These are phyloP conservation scores for Bombus vancouverensis DNA, from an alignment of 1,140 invertebrate genomes.

Conservation along the genomic window DNA sequence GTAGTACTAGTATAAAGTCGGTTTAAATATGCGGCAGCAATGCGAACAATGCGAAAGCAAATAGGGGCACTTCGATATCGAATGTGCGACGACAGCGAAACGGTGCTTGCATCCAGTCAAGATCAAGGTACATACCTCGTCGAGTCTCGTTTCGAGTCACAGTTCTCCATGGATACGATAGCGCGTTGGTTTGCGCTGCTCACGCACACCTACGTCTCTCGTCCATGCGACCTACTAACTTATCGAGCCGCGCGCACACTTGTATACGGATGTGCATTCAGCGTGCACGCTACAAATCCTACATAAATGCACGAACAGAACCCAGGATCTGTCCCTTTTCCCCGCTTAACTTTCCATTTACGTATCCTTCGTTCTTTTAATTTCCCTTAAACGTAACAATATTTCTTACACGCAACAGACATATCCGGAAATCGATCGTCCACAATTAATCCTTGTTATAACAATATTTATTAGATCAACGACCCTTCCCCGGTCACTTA, in stretches of 20 bases:
- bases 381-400: background rate
- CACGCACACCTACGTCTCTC: slow-evolving; percentile 54
- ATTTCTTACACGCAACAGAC: too few species aligned
- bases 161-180: slow-evolving; percentile 37
- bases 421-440: too few species aligned
- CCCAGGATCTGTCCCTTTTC: slow-evolving; percentile 12
- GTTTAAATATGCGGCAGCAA: background rate
- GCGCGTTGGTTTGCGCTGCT: background rate
- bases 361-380: background rate
- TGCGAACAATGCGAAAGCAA: slow-evolving; percentile 19
- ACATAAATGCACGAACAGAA: slow-evolving; percentile 35
- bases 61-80: slow-evolving; percentile 31
- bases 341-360: slow-evolving; percentile 20
- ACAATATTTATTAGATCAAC: too few species aligned
- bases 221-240: slow-evolving; percentile 65
- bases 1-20: background rate
- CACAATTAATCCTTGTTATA: too few species aligned
- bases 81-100: slow-evolving; percentile 60
- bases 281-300: slow-evolving; percentile 25
- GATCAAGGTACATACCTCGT: slow-evolving; percentile 71
- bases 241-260: slow-evolving; percentile 27
- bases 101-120: slow-evolving; percentile 77
- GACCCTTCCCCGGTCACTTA: too few species aligned
- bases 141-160: slow-evolving; percentile 41
- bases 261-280: slow-evolving; percentile 34